Percentiles rank a stretch among this genome's conserved stretches.
Evolutionary conservation across 2,113 vertebrate genomes (phyloP).

Genomic region (Scartelaos histophorus): DNA sequence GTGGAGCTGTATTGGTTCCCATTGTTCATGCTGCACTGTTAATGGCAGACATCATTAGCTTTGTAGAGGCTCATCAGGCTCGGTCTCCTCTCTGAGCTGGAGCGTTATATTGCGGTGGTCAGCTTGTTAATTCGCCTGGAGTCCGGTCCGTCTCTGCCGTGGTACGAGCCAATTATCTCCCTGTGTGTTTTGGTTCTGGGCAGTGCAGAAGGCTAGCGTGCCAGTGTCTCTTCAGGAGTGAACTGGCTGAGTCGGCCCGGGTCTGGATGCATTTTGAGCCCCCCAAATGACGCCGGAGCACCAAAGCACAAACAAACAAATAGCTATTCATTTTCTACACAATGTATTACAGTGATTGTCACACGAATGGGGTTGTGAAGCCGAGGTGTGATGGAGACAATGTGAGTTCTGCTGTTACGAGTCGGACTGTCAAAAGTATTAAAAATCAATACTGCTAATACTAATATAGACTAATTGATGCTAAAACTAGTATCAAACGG

Average conservation of each 20-base stretch:
- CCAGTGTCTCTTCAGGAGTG: conserved; percentile 52
- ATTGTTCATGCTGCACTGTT: conserved; percentile 18
- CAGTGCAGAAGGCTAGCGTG: conserved; percentile 14
- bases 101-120: conserved; percentile 40
- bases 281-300: conserved; percentile 14
- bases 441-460: no score
- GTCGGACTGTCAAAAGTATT: no score
- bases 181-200: conserved; percentile 39
- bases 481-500: no score
- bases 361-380: conserved; percentile 1
- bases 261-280: conserved; percentile 24
- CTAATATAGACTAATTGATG: no score
- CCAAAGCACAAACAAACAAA: conserved; percentile 7
- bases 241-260: conserved; percentile 37
- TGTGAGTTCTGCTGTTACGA: no score
- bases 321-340: conserved; percentile 17
- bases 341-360: conserved; percentile 3
- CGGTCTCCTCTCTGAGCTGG: conserved; percentile 10
- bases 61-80: conserved; percentile 42
- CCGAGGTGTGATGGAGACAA: neutral
- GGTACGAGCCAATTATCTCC: conserved; percentile 58
- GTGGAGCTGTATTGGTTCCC: conserved; percentile 4
- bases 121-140: conserved; percentile 54
- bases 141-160: conserved; percentile 40
- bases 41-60: conserved; percentile 52